Base-by-base conservation (phyloP, 92 coral and sea anemone genomes). In the Parazoanthus darwini region DNA sequence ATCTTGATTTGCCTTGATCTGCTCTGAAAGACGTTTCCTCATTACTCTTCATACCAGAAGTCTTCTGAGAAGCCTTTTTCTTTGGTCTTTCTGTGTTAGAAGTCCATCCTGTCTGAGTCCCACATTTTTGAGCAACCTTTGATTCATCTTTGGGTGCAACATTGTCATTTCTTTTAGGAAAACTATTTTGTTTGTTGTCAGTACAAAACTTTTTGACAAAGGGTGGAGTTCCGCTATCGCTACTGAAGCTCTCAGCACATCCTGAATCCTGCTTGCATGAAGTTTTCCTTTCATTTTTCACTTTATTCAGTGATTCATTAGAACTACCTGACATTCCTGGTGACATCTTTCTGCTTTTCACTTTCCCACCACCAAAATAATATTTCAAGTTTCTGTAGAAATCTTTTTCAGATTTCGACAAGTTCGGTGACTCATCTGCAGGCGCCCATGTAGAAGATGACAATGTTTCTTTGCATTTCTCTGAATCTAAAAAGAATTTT, bases 321-420 rank as follows among this genome's bases (percentile, higher is more conserved):
- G 4, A 13, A 71, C 13, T 22, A 58, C 42, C 70, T 71, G 2
- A 82, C 44, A n/a, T 68, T 26, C 56, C 75, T 4, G 88, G 14
- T 15, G 46, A 33, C 35, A 73, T 16, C 77, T 89, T 91, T 37
- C 77, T 66, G 59, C 59, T 81, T 63, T 88, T 93, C 2, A 87
- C 92, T 22, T 89, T 88, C 18, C 92, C 94, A 50, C 85, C 80
- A 6, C 86, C 91, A 88, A 93, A 93, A 89, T 94, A 93, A 63
- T 85, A 51, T 16, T 51, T 89, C 80, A 77, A 94, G 90, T 73
- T 94, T 93, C 36, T 75, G 80, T 75, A 93, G 93, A 91, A 94
- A 88, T 46, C 94, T 90, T 59, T 91, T 71, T 84, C 87, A 70
- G 87, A 84, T 15, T 15, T 84, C 33, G 78, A 84, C 25, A 84